Conservation (phyloP, 1,140 invertebrate genomes). For the Calephelis nemesis region DNA sequence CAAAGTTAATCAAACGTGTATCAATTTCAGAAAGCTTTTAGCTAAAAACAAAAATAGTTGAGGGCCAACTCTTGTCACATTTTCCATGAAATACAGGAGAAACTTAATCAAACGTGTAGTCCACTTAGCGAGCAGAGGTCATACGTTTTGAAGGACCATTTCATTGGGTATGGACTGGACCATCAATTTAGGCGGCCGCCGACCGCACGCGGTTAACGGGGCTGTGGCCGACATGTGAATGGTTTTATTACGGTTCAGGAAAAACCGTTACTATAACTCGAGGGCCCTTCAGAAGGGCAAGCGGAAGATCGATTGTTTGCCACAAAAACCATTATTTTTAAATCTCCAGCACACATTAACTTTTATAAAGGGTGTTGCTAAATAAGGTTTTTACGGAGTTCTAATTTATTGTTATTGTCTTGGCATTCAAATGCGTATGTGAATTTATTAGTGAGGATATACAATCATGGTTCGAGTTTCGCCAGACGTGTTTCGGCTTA, state of each 20-base stretch:
- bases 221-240: conserved; percentile 68
- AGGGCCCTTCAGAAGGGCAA: conserved; percentile 25
- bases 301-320: conserved; percentile 21
- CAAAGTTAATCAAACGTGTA: too few species aligned
- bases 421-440: too few species aligned
- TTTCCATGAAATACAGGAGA: conserved; percentile 11
- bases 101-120: conserved; percentile 69
- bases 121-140: conserved; percentile 59
- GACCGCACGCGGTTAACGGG: conserved; percentile 57
- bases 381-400: too few species aligned
- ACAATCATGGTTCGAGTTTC: too few species aligned
- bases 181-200: conserved; percentile 71
- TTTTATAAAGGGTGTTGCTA: too few species aligned
- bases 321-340: too few species aligned
- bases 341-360: too few species aligned
- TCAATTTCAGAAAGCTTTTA: too few species aligned
- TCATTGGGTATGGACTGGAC: conserved; percentile 69
- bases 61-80: conserved; percentile 19
- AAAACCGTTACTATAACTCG: conserved; percentile 63
- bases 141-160: conserved; percentile 73
- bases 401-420: too few species aligned
- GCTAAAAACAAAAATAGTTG: conserved; percentile 11
- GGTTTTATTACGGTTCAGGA: conserved; percentile 72
- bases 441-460: too few species aligned
- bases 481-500: too few species aligned